Conservation (phyloP, 2,797 vertebrate species). For the Merluccius polli region DNA sequence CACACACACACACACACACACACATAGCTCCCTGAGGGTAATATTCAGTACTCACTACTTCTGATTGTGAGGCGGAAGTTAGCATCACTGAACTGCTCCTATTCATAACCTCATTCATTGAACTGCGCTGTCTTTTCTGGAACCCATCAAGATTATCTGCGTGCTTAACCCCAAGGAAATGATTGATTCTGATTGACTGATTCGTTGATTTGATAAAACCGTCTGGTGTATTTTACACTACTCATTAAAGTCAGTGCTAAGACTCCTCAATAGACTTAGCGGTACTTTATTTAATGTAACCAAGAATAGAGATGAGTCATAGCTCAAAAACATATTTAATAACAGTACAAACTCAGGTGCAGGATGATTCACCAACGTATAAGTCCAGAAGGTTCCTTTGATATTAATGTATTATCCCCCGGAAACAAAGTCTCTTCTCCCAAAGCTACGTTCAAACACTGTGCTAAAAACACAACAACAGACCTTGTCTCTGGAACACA, state of each 20-base stretch:
- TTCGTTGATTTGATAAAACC: background rate
- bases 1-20: background rate
- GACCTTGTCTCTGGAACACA: background rate
- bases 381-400: background rate
- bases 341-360: conserved; percentile 32
- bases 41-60: background rate
- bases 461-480: background rate
- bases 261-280: background rate
- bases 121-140: background rate
- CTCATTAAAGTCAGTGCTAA: background rate
- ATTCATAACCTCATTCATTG: background rate
- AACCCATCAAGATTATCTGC: background rate
- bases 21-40: background rate
- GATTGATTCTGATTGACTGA: background rate
- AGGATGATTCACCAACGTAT: conserved; percentile 13
- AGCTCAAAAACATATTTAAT: background rate
- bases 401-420: background rate
- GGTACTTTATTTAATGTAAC: background rate
- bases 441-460: too few relatives aligned
- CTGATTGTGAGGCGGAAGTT: background rate
- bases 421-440: background rate
- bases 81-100: background rate
- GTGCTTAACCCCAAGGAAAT: conserved; percentile 1
- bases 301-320: background rate
- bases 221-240: background rate